These are phyloP conservation scores for Halcyon malimbica DNA, from an alignment of 2,113 vertebrate species.

Conservation along the genomic window DNA sequence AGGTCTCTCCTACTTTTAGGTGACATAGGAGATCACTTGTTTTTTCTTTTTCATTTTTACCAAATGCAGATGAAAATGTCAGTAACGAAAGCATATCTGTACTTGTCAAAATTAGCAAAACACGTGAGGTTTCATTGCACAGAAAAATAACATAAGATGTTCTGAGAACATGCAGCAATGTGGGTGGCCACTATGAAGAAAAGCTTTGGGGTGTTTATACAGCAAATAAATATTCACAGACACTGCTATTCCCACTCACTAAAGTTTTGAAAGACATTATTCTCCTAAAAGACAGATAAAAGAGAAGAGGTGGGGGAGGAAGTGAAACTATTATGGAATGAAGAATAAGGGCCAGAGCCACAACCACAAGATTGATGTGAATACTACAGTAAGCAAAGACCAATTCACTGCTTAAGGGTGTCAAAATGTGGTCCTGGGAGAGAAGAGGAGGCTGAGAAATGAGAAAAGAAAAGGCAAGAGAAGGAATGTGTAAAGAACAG, in stretches of 20 bases:
- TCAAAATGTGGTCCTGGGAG: slow-evolving; percentile 38
- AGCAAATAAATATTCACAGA: slow-evolving; percentile 64
- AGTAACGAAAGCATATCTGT: not conserved
- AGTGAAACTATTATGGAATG: slow-evolving; percentile 53
- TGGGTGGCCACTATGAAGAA: slow-evolving; percentile 39
- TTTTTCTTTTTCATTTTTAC: not conserved
- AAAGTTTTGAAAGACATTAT: slow-evolving; percentile 59
- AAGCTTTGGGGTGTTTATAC: slow-evolving; percentile 55
- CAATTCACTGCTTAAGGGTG: slow-evolving; percentile 41
- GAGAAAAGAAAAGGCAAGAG: slow-evolving; percentile 61
- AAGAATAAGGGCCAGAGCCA: slow-evolving; percentile 55
- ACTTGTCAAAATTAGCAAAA: slow-evolving; percentile 11
- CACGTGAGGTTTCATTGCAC: not conserved
- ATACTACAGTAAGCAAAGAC: slow-evolving; percentile 64
- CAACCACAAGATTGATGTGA: slow-evolving; percentile 59
- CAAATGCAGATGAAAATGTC: not conserved
- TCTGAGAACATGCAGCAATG: slow-evolving; percentile 14
- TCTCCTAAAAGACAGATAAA: slow-evolving; percentile 62
- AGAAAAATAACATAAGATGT: slow-evolving; percentile 19
- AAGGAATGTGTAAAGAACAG: slow-evolving; percentile 34
- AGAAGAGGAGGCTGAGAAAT: slow-evolving; percentile 47
- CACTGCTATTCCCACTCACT: slow-evolving; percentile 50
- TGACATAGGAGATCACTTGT: not conserved
- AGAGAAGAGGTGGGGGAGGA: slow-evolving; percentile 45
- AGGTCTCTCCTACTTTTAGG: not conserved